phyloP scores from a whole-genome alignment of 1,140 invertebrate genomes.

The Heliothis virescens region DNA sequence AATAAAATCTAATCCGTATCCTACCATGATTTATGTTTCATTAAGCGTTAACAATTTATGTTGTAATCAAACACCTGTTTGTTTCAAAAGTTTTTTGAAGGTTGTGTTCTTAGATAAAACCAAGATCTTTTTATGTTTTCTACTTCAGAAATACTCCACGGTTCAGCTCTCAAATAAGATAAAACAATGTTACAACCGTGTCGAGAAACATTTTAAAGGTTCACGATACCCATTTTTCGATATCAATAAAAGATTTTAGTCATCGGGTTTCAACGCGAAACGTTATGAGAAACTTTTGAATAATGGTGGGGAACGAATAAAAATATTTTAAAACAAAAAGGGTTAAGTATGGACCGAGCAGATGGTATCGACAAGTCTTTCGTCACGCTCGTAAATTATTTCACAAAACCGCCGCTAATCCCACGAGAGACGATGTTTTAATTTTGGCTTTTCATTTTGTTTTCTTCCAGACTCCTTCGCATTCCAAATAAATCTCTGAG shows the following conservation, averaged over 20 bases:
- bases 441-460: conserved; percentile 79
- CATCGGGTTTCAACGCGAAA: conserved; percentile 76
- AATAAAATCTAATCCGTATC: conserved; percentile 40
- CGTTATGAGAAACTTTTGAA: conserved; percentile 82
- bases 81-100: neutral
- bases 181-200: conserved; percentile 45
- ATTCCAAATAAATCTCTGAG: conserved; percentile 74
- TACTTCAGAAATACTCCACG: conserved; percentile 18
- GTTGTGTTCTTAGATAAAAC: conserved; percentile 19
- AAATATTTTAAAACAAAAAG: conserved; percentile 83
- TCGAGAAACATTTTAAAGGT: conserved; percentile 62
- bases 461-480: conserved; percentile 62
- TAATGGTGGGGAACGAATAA: conserved; percentile 77
- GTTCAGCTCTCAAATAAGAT: conserved; percentile 35
- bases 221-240: conserved; percentile 79
- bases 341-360: conserved; percentile 79
- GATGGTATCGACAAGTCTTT: conserved; percentile 82
- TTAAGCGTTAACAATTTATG: conserved; percentile 26
- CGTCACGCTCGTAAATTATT: conserved; percentile 85
- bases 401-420: conserved; percentile 82
- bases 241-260: conserved; percentile 81
- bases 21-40: conserved; percentile 25
- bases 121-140: conserved; percentile 36
- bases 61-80: conserved; percentile 39
- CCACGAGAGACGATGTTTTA: conserved; percentile 80